Conservation (phyloP, 2,113 vertebrate genomes). For the Nipponia nippon region DNA sequence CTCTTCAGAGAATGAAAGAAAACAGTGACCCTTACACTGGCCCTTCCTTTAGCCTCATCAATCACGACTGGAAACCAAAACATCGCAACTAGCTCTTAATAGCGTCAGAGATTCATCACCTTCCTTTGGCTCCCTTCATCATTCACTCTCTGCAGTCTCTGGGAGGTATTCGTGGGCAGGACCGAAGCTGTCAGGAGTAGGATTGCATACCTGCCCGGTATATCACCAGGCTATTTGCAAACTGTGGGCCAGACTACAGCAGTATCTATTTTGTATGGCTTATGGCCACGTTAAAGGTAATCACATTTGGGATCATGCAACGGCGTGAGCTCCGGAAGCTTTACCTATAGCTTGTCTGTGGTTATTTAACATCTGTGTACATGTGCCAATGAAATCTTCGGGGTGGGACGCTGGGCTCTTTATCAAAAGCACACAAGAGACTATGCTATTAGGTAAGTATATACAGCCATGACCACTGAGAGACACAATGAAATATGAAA, state of each 20-base stretch:
- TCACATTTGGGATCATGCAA: neutral
- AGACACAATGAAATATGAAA: conserved; percentile 22
- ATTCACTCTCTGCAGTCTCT: neutral
- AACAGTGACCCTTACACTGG: neutral
- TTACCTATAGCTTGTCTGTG: neutral
- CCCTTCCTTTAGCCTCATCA: neutral
- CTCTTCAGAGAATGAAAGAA: conserved; percentile 1
- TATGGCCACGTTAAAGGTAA: neutral
- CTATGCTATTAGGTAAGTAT: neutral
- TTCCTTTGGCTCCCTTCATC: neutral
- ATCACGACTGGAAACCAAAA: neutral
- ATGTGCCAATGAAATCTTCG: neutral
- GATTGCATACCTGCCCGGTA: neutral
- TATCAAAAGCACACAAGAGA: neutral
- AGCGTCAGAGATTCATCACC: neutral
- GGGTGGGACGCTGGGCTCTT: neutral
- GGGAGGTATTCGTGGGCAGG: neutral
- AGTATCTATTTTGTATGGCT: neutral
- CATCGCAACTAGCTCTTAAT: neutral
- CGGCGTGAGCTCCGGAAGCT: neutral
- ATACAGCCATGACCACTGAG: neutral
- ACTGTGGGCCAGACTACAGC: neutral
- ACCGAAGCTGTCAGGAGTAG: neutral
- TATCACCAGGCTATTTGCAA: neutral
- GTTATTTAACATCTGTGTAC: neutral